These are phyloP conservation scores for Sarcophaga bullata DNA, from an alignment of 1,140 invertebrate species.

Conservation along the genomic window DNA sequence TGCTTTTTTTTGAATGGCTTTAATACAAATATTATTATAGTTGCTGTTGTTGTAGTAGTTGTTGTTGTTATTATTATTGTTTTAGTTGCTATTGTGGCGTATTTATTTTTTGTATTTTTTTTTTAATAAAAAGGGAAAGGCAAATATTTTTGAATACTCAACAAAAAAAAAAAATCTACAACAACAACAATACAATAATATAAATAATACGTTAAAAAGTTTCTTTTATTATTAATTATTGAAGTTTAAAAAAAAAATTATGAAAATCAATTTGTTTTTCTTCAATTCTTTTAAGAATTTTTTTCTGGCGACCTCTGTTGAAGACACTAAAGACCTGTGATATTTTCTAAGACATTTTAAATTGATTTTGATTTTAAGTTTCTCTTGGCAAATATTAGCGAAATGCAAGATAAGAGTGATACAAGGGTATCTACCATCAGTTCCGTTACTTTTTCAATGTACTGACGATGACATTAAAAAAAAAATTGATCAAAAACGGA, in stretches of 20 bases:
- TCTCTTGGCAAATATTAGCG: too few species aligned
- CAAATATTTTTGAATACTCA: constrained; percentile 13
- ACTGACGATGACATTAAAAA: too few species aligned
- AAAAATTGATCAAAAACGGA: too few species aligned
- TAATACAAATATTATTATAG: too few species aligned
- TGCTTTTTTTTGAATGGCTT: neutral
- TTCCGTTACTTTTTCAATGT: too few species aligned
- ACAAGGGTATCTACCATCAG: too few species aligned
- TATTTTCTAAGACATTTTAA: too few species aligned
- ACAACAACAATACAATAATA: neutral
- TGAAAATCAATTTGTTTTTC: neutral
- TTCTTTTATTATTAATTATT: neutral
- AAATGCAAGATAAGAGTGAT: too few species aligned
- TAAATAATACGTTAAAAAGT: neutral
- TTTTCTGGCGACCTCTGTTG: too few species aligned
- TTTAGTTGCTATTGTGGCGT: neutral
- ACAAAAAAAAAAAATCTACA: neutral
- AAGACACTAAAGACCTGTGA: too few species aligned
- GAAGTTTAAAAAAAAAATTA: neutral
- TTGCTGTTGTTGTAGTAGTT: neutral
- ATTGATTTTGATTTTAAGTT: too few species aligned
- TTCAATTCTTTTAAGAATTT: too few species aligned
- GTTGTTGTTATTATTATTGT: constrained; percentile 17
- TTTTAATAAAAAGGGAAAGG: constrained; percentile 29
- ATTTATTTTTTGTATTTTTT: neutral